A percentile compares a stretch with the other conserved stretches of the same genome.
Conservation (phyloP, 2,888 invertebrate genomes). For the Protonemura montana region DNA sequence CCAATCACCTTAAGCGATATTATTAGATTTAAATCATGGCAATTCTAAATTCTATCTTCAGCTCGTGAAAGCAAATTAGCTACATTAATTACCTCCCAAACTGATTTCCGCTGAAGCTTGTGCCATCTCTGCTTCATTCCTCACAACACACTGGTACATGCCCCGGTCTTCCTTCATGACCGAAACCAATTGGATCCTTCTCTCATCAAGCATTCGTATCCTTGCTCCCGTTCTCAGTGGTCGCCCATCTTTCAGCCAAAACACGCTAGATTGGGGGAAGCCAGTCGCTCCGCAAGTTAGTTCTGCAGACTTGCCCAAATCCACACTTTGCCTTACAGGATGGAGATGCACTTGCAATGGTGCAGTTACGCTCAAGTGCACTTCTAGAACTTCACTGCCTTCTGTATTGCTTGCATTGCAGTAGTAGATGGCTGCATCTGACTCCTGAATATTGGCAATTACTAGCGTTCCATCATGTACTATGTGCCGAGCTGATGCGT, state of each 20-base stretch:
- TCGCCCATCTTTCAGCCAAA: constrained; percentile 63
- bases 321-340: constrained; percentile 60
- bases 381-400: constrained; percentile 65
- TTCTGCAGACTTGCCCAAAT: constrained; percentile 61
- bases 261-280: constrained; percentile 58
- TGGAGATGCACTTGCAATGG: constrained; percentile 59
- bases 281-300: constrained; percentile 59
- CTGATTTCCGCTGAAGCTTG: constrained; percentile 60
- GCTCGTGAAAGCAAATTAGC: background rate
- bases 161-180: constrained; percentile 60
- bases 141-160: constrained; percentile 61
- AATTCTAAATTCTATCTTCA: background rate
- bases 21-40: background rate
- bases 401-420: constrained; percentile 65
- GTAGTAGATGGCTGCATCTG: constrained; percentile 63
- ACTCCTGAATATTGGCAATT: constrained; percentile 62
- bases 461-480: constrained; percentile 64
- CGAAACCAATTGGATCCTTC: constrained; percentile 61
- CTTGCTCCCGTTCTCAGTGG: constrained; percentile 59
- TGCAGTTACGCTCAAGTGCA: constrained; percentile 61
- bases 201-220: constrained; percentile 60
- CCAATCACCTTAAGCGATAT: background rate
- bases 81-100: constrained; percentile 58
- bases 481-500: constrained; percentile 60
- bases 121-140: constrained; percentile 60